These are phyloP conservation scores for Calliphora vicina DNA, from an alignment of 1,140 invertebrate species.

Conservation along the genomic window DNA sequence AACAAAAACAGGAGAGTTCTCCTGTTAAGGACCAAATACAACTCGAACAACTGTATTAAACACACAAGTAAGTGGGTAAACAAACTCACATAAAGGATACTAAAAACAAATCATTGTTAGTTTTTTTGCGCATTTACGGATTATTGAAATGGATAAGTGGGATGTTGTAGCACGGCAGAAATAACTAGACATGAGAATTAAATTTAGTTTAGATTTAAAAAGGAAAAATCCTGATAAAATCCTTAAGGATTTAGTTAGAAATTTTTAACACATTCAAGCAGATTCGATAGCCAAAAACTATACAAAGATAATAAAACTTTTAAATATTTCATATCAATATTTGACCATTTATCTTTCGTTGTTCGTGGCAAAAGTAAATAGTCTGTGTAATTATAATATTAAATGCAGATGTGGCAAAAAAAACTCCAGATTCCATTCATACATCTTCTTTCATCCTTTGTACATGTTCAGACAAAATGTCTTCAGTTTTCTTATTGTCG, in stretches of 20 bases:
- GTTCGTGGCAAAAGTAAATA: slow-evolving; percentile 10
- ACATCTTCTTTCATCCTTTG: neutral
- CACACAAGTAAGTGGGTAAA: neutral
- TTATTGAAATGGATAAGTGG: neutral
- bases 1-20: neutral
- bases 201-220: neutral
- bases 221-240: neutral
- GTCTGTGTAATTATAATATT: slow-evolving; percentile 31
- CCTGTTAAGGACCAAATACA: neutral
- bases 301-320: slow-evolving; percentile 18
- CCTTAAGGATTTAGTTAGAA: neutral
- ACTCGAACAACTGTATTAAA: neutral
- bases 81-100: neutral
- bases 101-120: neutral
- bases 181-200: neutral
- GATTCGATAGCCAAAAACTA: neutral
- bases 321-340: slow-evolving; percentile 8
- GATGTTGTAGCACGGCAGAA: neutral
- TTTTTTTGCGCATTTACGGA: neutral
- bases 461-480: neutral
- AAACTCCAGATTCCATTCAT: neutral
- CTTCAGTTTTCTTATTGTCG: neutral
- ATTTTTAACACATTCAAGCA: neutral
- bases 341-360: slow-evolving; percentile 2
- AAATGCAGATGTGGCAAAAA: slow-evolving; percentile 23